Evolutionary conservation across 1,140 invertebrate genomes (phyloP).

Genomic region (Formica selysi): DNA sequence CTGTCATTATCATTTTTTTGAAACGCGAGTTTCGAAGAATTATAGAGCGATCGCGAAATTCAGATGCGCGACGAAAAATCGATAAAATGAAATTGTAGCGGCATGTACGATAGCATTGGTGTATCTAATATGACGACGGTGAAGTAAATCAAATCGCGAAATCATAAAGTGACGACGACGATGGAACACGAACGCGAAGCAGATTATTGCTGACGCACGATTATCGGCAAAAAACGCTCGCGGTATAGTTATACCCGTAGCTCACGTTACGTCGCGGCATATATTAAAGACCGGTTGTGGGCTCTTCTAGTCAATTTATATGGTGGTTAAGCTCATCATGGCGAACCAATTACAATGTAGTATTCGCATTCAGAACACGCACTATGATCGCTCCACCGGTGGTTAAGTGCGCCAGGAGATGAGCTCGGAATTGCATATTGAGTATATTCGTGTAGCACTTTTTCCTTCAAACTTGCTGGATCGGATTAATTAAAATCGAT

Average conservation of each 20-base stretch:
- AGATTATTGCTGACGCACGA: conserved; percentile 52
- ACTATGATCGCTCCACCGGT: conserved; percentile 8
- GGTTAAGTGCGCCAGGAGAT: conserved; percentile 21
- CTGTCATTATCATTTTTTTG: neutral
- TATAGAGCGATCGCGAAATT: neutral
- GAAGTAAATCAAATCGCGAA: neutral
- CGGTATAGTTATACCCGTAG: conserved; percentile 26
- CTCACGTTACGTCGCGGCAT: conserved; percentile 51
- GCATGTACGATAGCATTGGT: neutral
- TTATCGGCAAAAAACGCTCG: conserved; percentile 44
- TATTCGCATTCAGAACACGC: conserved; percentile 54
- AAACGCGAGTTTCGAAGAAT: neutral
- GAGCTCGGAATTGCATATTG: conserved; percentile 17
- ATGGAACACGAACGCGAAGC: conserved; percentile 27
- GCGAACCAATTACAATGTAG: conserved; percentile 59
- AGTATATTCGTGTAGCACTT: neutral
- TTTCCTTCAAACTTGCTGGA: conserved; percentile 1
- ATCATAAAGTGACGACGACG: conserved; percentile 24
- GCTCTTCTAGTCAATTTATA: conserved; percentile 59
- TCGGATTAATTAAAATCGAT: conserved; percentile 46
- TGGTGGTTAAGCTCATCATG: conserved; percentile 56
- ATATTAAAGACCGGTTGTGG: conserved; percentile 55
- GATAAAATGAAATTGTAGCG: neutral
- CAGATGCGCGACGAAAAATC: neutral
- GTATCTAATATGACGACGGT: conserved; percentile 5